These are phyloP conservation scores for Bugulina stolonifera DNA, from an alignment of 2,888 invertebrate genomes.

Conservation along the genomic window DNA sequence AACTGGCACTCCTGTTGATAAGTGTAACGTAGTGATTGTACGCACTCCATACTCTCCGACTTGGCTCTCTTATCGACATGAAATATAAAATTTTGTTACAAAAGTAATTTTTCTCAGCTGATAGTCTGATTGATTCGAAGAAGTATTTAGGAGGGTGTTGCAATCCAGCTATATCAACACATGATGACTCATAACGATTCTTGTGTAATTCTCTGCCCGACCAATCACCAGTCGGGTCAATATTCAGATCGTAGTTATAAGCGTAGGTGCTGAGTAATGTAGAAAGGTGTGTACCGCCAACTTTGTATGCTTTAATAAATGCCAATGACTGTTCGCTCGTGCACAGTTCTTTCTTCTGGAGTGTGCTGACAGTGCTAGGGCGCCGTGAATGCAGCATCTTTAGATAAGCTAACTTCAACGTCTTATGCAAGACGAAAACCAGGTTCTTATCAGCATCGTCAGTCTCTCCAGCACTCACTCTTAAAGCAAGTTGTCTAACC, in stretches of 20 bases:
- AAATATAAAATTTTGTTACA: not conserved
- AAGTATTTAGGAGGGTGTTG: not conserved
- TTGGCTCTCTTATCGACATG: not conserved
- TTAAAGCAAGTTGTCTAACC: not conserved
- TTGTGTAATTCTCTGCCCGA: no score
- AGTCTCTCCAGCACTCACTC: not conserved
- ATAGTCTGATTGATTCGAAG: not conserved
- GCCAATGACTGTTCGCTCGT: not conserved
- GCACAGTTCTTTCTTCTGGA: not conserved
- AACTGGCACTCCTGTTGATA: not conserved
- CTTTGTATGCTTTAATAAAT: constrained; percentile 1
- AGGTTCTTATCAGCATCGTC: not conserved
- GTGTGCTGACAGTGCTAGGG: no score
- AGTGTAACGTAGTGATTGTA: constrained; percentile 12
- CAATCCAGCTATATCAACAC: not conserved
- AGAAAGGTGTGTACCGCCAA: not conserved
- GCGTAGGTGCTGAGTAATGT: not conserved
- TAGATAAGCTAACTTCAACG: not conserved
- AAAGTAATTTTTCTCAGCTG: not conserved
- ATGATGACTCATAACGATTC: not conserved
- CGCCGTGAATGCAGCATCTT: not conserved
- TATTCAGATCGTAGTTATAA: constrained; percentile 5
- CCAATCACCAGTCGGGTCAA: not conserved
- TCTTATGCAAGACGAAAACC: not conserved
- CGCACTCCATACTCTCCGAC: not conserved